Base-by-base conservation (phyloP, 2,113 vertebrate species). In the Phyllostomus discolor region DNA sequence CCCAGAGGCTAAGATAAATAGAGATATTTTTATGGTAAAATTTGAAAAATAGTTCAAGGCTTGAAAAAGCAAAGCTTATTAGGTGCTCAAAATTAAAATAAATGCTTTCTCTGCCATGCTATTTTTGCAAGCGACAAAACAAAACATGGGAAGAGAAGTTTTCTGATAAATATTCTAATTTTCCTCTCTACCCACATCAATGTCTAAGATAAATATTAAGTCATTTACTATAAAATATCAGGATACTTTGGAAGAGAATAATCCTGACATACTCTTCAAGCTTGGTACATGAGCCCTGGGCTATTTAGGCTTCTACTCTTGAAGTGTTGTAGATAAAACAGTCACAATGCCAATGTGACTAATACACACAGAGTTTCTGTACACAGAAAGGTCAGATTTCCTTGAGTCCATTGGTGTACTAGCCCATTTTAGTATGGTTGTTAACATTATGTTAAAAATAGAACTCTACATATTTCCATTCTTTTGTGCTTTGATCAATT, bases 21-120 rank as follows among this genome's bases (percentile, higher is more conserved):
- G 91, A 86, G 70, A 81, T 96, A 79, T 95, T 96, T 96, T 96
- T 93, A 97, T 92, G 91, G 85, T 94, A 95, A 97, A 97, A 96
- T 95, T 97, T 97, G 97, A 98, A 97, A 96, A 96, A 96, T 94
- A 95, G 94, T 96, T 94, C 88, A 95, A 91, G 79, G 31, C 86
- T 97, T 90, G 78, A 96, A 94, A 97, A 97, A 94, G 43, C 95
- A 91, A 97, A 96, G 90, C 82, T 94, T 96, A 90, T 97, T 97
- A 97, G 64, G 31, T 57, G 35, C 57, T 96, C 78, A 96, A 96
- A 97, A 97, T 97, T 97, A 96, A 98, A 97, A 97, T 97, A 93
- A 96, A 96, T 97, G 94, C 14, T 93, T 97, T 95, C 85, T 89
- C 80, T 86, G n/a, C 33, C 24, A 10, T 43, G 22, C 46, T 90